Percentiles rank a stretch among this genome's conserved stretches.
Conservation (phyloP, 2,888 invertebrate genomes). For the Ichneumoninae sp. region DNA sequence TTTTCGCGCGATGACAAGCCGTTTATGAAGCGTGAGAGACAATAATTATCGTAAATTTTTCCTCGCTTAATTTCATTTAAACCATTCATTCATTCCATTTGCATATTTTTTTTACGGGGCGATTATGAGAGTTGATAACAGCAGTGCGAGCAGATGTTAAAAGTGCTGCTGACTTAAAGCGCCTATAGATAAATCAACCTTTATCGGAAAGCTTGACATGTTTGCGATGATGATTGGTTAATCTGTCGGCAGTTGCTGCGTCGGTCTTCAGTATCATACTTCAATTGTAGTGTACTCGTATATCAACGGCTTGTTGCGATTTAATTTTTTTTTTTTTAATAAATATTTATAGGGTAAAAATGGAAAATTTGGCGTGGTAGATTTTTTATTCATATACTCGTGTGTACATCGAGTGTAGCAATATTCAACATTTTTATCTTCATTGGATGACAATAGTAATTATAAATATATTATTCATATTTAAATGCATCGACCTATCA, state of each 20-base stretch:
- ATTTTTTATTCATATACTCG: too few species aligned
- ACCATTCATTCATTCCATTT: not conserved
- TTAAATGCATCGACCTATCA: not conserved
- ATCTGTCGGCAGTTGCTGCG: not conserved
- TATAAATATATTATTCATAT: too few species aligned
- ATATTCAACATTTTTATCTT: too few species aligned
- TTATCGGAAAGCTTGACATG: slow-evolving; percentile 20
- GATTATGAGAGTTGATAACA: not conserved
- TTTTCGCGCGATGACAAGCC: not conserved
- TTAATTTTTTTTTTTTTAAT: not conserved
- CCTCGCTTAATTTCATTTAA: not conserved
- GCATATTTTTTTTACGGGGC: not conserved
- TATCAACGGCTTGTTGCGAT: not conserved
- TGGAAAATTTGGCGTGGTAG: not conserved
- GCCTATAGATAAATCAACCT: not conserved
- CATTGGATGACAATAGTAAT: too few species aligned
- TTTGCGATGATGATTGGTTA: slow-evolving; percentile 7
- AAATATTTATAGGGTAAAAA: not conserved
- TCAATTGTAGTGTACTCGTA: not conserved
- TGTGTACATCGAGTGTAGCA: too few species aligned
- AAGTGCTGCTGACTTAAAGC: not conserved
- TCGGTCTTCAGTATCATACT: not conserved
- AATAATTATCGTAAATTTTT: slow-evolving; percentile 2
- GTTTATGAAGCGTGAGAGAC: slow-evolving; percentile 10
- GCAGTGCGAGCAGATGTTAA: not conserved